Evolutionary conservation across 1,140 invertebrate species (phyloP).

Genomic region (Eurosta solidaginis): DNA sequence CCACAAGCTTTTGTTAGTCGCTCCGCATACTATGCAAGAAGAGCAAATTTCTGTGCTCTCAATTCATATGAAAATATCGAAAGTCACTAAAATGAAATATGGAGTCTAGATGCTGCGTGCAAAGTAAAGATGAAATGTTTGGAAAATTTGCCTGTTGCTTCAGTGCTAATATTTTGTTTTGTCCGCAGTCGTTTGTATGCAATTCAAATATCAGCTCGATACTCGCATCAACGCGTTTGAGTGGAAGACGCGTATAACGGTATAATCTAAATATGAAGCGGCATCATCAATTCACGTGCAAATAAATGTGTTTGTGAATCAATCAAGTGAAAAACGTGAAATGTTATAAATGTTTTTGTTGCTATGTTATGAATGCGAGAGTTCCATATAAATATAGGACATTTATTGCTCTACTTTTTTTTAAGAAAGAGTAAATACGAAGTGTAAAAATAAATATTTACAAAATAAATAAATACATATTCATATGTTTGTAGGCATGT

Average conservation of each 20-base stretch:
- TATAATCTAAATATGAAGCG: no score
- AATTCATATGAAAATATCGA: constrained; percentile 1
- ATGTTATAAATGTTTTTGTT: no score
- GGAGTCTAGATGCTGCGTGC: not conserved
- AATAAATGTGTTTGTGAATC: not conserved
- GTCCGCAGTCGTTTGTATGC: not conserved
- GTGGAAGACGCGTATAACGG: not conserved
- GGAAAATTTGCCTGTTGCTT: constrained; percentile 10
- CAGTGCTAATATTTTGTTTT: not conserved
- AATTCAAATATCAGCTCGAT: not conserved
- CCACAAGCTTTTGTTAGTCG: no score
- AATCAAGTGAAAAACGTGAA: not conserved
- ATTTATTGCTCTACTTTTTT: no score
- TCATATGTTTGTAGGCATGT: no score
- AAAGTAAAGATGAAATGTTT: constrained; percentile 13
- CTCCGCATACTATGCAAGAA: no score
- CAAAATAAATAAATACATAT: no score
- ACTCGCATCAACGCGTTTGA: not conserved
- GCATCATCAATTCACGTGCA: not conserved
- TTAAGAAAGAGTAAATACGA: no score
- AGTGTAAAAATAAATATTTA: no score
- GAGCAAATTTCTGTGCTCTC: no score
- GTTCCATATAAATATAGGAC: no score
- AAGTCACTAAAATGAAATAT: constrained; percentile 3
- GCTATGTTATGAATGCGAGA: no score